Base-by-base conservation (phyloP, 2,797 vertebrate species). In the Sebastes elongatus region DNA sequence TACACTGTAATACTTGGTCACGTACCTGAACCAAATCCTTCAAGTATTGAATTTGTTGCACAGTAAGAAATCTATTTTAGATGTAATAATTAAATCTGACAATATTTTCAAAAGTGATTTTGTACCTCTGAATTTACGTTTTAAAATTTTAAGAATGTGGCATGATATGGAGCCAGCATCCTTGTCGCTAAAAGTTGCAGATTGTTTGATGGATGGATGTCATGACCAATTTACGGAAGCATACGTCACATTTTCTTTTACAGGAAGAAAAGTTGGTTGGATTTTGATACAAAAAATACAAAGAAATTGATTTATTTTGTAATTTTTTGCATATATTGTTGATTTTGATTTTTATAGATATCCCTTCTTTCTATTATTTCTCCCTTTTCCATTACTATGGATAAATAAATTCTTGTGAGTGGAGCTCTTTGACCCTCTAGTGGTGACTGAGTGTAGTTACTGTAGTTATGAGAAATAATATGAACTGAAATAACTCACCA, bases 401-500 rank as follows among this genome's bases (percentile, higher is more conserved):
- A 64, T 27, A 25, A 28, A 25, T 20, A 2, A 5, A 25, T 59
- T 6, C 0, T 5, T 63, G 27, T 59, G n/a, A 64, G 27, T 66
- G 18, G 42, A 61, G 53, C 64, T 80, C 56, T 71, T 71, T 65
- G 22, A 46, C 49, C 81, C 32, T 71, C 66, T 80, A 30, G 53
- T 78, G 67, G 53, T 27, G 61, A 11, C 8, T 28, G 2, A 18
- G 23, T 42, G 66, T 38, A 73, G 2, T 27, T 64, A 64, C 62
- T 23, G 33, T 63, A 23, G 33, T 38, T 23, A 35, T 63, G 61
- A 35, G 61, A 35, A 42, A 64, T 42, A 25, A 10, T 46, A 27
- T 18, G 2, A 13, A 64, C 11, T 22, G 16, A 35, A 63, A 46
- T 13, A 63, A 22, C 30, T 69, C 65, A 10, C 18, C 27, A 68